Evolutionary conservation across 2,113 vertebrate genomes (phyloP), one percentile per base, ranked within the genome.

Genomic region (Tympanuchus pallidicinctus): DNA sequence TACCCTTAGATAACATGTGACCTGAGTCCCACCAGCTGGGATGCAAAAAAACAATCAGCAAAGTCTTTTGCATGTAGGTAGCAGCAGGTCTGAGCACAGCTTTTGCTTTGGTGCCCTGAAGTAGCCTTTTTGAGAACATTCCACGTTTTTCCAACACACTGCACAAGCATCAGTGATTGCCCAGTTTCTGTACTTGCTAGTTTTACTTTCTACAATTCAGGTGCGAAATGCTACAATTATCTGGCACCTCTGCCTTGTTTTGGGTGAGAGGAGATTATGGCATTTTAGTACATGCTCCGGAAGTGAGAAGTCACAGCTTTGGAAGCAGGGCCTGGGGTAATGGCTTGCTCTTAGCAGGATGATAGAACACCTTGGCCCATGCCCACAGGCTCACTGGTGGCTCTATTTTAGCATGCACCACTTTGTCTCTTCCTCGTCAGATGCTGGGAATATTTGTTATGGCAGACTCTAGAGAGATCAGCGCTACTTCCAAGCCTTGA

Each of bases 221-320:
- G 14, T 78, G 48, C n/a, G 54, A 70, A 52, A 69, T 11, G 32
- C 22, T 59, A 40, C 48, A 20, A 57, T 32, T 38, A 16, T 47
- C 19, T 76, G 20, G 54, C 25, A 14, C 48, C 42, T 42, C 45
- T 32, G 43, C 28, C 65, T 73, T 34, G 10, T 32, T n/a, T 32
- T 57, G 16, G 16, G 21, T 36, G 40, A 13, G 6, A 16, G 34
- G 4, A 16, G 4, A 9, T 75, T 84, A 21, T 5, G 36, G 56
- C 36, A 19, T 91, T 76, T 38, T 20, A 76, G 70, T 24, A 40
- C 1, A 0, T 0, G 2, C 14, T 76, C 48, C 1, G 0, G 64
- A 73, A 82, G 27, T 36, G 43, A 73, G 69, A 74, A 25, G 18
- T 82, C 36, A 21, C 61, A 74, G 66, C 18, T 75, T 91, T 78